A percentile compares a stretch with the other conserved stretches of the same genome.
These are phyloP conservation scores for Garra rufa DNA, from an alignment of 2,113 vertebrate genomes.

Conservation along the genomic window DNA sequence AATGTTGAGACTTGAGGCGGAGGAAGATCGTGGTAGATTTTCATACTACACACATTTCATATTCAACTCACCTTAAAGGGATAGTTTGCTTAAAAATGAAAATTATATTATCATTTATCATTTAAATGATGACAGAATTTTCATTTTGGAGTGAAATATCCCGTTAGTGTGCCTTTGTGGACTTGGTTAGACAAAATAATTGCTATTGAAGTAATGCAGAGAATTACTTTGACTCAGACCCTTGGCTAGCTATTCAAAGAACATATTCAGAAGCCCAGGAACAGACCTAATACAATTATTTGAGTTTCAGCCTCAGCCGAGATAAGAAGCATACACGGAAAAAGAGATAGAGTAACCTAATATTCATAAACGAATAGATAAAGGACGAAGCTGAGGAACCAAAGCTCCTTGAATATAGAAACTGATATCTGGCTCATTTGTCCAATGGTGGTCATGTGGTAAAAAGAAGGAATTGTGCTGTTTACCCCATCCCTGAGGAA, in stretches of 20 bases:
- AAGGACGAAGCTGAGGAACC: constrained; percentile 10
- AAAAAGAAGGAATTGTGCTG: constrained; percentile 20
- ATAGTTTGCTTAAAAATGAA: background rate
- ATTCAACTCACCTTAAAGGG: background rate
- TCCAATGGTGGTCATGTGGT: background rate
- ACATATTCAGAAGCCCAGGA: constrained; percentile 11
- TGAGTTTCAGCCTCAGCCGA: background rate
- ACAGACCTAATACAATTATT: constrained; percentile 47
- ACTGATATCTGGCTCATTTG: background rate
- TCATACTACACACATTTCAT: background rate
- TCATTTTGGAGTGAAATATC: background rate
- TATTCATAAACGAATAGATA: constrained; percentile 37
- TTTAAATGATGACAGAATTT: background rate
- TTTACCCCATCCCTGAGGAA: constrained; percentile 12
- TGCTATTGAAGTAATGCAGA: background rate
- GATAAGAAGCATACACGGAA: background rate
- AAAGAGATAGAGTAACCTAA: constrained; percentile 35
- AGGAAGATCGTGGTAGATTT: background rate
- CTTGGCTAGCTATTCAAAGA: constrained; percentile 15
- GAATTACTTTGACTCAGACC: constrained; percentile 14
- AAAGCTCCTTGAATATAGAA: constrained; percentile 7
- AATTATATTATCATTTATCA: background rate
- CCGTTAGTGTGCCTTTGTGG: background rate
- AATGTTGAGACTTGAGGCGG: background rate
- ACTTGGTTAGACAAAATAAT: background rate